Base-by-base conservation (phyloP, 2,888 invertebrate species). In the Kryphioiulus occultus region DNA sequence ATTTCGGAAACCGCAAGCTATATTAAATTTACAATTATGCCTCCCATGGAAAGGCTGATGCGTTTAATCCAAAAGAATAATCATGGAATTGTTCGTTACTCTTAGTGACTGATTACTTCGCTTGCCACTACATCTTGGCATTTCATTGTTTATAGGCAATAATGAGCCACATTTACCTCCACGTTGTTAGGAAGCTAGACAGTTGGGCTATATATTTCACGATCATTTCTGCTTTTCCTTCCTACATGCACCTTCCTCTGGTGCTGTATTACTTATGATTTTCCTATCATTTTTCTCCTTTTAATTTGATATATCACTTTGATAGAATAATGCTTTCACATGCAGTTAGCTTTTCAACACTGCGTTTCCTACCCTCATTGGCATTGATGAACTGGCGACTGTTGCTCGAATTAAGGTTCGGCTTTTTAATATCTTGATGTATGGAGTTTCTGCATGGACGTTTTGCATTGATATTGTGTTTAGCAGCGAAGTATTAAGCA, bases 251-350 rank as follows among this genome's bases (percentile, higher is more conserved):
- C 68, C 68, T 68, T 68, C 68, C 68, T n/a, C n/a, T 68, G 26
- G 68, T 26, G 68, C 68, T 68, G n/a, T 68, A 68, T 68, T 68
- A 68, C 68, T 68, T 68, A 68, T 68, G 68, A 68, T 68, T 68
- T 59, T 68, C 68, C 68, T 68, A 68, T 68, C 68, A 68, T 68
- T 68, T 68, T 68, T 68, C 68, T 68, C 68, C 68, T 68, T 68
- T 68, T 68, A 68, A 68, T 68, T 68, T 68, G 68, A 68, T 68
- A n/a, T 68, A 68, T 68, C 68, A 22, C 22, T 68, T 68, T 68
- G 68, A 68, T 68, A 68, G 68, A 68, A 22, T 22, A 68, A 68
- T 68, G 68, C 68, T 68, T 68, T 68, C 68, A 68, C 68, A 26
- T 68, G 68, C 68, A 68, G 68, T 68, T 68, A 26, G 26, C 26